Conservation (phyloP, 2,113 vertebrate species). For the Charina bottae region DNA sequence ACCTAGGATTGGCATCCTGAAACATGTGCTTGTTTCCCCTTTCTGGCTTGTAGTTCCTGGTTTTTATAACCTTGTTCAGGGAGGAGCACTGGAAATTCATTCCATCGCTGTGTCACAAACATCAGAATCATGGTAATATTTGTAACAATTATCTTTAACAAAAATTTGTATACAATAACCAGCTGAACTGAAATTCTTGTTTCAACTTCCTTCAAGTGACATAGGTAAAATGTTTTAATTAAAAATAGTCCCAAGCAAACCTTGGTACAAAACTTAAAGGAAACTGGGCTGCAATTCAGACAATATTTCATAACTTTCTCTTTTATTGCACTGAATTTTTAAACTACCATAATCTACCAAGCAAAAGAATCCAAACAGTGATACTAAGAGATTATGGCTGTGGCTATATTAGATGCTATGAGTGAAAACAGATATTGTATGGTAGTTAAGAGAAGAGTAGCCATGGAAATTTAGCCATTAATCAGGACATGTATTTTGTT, state of each 20-base stretch:
- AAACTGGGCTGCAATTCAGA: neutral
- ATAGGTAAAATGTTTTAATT: neutral
- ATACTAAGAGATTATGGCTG: neutral
- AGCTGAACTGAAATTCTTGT: neutral
- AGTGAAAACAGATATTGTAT: neutral
- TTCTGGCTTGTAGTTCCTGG: conserved; percentile 39
- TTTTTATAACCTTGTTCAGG: neutral
- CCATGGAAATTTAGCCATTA: neutral
- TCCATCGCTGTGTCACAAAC: neutral
- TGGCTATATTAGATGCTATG: neutral
- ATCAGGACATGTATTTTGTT: neutral
- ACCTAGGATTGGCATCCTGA: conserved; percentile 20
- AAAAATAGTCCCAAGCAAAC: neutral
- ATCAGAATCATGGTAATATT: neutral
- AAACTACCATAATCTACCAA: neutral
- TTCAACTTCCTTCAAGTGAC: neutral
- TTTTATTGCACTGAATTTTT: neutral
- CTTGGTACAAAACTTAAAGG: neutral
- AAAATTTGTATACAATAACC: neutral
- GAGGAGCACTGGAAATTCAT: neutral
- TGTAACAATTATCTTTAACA: neutral
- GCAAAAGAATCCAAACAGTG: neutral
- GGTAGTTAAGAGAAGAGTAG: neutral
- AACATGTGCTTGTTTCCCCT: conserved; percentile 36
- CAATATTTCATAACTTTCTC: neutral